phyloP scores from a whole-genome alignment of 2,888 invertebrate genomes.

The Eugnorisma glareosa region DNA sequence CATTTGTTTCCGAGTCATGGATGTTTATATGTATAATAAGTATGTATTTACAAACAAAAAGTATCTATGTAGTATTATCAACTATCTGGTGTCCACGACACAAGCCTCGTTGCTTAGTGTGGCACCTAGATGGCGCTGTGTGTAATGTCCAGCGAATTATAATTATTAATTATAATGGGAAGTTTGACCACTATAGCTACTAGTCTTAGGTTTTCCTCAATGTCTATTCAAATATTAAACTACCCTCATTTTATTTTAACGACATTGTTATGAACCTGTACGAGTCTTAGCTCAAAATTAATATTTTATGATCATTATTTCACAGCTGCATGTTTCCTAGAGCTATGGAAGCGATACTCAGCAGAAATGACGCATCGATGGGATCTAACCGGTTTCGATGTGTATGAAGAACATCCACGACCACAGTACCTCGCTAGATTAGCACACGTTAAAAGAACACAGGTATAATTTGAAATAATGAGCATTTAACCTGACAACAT shows the following conservation, averaged over 20 bases:
- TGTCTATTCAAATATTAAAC: background rate
- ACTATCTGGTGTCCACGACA: too few relatives aligned
- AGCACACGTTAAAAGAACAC: slow-evolving; percentile 93
- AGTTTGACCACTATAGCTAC: background rate
- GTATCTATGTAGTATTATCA: too few relatives aligned
- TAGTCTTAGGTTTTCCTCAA: background rate
- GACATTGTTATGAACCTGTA: background rate
- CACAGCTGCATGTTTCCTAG: slow-evolving; percentile 96
- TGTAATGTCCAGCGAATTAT: too few relatives aligned
- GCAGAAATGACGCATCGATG: slow-evolving; percentile 98
- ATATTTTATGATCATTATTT: background rate
- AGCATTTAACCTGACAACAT: too few relatives aligned
- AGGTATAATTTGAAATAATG: slow-evolving; percentile 85
- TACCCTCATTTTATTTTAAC: background rate
- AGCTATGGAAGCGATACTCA: slow-evolving; percentile 98
- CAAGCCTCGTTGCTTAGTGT: too few relatives aligned
- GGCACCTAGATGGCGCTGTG: too few relatives aligned
- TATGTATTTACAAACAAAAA: too few relatives aligned
- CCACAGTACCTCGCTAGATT: slow-evolving; percentile 97
- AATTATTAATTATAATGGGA: too few relatives aligned
- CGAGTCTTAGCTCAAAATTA: background rate
- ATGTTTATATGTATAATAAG: too few relatives aligned
- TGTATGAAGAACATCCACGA: slow-evolving; percentile 97
- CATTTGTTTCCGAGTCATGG: too few relatives aligned
- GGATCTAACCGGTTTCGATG: slow-evolving; percentile 98